phyloP scores from a whole-genome alignment of 1,140 invertebrate species.

The Solenopsis fugax region DNA sequence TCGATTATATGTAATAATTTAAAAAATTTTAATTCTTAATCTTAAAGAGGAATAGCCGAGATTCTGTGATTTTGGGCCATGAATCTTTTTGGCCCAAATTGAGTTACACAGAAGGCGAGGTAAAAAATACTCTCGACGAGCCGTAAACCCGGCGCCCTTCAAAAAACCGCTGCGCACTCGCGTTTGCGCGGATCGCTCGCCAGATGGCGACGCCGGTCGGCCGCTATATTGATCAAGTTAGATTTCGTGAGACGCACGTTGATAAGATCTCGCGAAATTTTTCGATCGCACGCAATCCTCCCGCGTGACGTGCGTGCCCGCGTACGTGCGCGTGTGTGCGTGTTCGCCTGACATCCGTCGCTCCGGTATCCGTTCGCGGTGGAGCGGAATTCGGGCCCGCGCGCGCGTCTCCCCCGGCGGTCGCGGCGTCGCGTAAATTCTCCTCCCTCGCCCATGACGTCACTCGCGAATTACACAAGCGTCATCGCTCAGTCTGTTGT shows the following conservation, averaged over 20 bases:
- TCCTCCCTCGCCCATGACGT: slow-evolving; percentile 74
- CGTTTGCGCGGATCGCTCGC: slow-evolving; percentile 52
- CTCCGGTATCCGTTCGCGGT: not conserved
- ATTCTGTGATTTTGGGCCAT: no score
- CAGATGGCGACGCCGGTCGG: slow-evolving; percentile 62
- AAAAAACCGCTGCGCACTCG: slow-evolving; percentile 10
- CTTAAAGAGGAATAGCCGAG: no score
- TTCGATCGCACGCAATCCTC: slow-evolving; percentile 63
- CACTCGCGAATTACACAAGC: slow-evolving; percentile 79
- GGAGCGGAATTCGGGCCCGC: slow-evolving; percentile 6
- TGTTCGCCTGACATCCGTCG: slow-evolving; percentile 12
- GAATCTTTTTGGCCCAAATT: no score
- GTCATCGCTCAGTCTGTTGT: slow-evolving; percentile 77
- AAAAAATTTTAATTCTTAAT: no score
- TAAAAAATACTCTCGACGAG: no score
- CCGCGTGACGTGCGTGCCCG: slow-evolving; percentile 46
- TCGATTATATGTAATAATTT: no score
- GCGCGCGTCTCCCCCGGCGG: slow-evolving; percentile 14
- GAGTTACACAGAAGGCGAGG: no score
- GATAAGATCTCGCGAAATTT: slow-evolving; percentile 75
- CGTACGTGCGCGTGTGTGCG: not conserved
- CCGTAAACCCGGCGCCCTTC: not conserved
- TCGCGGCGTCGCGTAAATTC: slow-evolving; percentile 50
- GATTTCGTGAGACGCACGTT: slow-evolving; percentile 75
- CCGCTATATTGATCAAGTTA: slow-evolving; percentile 79